Evolutionary conservation across 2,797 vertebrate species (phyloP), one percentile per base, ranked within the genome.

Genomic region (Epinephelus coioides): DNA sequence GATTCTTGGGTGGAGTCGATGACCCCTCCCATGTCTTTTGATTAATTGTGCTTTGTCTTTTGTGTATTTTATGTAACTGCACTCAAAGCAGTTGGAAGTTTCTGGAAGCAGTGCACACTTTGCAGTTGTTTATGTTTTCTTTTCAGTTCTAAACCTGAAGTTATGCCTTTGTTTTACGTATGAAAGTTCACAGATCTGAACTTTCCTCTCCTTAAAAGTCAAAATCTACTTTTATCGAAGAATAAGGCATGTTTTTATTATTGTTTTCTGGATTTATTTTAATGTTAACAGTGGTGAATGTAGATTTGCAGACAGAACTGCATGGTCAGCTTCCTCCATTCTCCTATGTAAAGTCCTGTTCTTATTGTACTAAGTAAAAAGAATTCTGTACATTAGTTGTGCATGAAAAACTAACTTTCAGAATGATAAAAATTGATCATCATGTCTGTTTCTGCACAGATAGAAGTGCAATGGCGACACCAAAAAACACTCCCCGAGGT

Each of bases 401-500:
- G 25, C 5, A 18, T 44, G 1, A 49, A 56, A 61, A 62, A 18
- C 19, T 12, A 51, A 25, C 2, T 12, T 46, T 53, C 34, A 38
- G 13, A 25, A 49, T 34, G 21, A 47, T 49, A 17, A 4, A 59
- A 13, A 30, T 23, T 25, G 10, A 61, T 62, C 4, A 46, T 44
- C 1, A 9, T n/a, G 10, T 38, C 12, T 84, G 12, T 84, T 55
- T 77, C 53, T 34, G 12, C 3, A 44, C 11, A 25, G 21, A 56
- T n/a, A 64, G 2, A 69, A 50, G 50, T 27, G 13, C 67, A 73
- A 98, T 98, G 97, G 97, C 98, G 83, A 97, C 97, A 5, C 97
- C 98, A 50, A 95, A 97, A 90, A 95, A 96, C 79, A 91, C 89
- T 81, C 95, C 95, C 85, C 95, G 97, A 25, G 86, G 95, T 63